Evolutionary conservation across 2,888 invertebrate genomes (phyloP), one percentile per base, ranked within the genome.

Genomic region (Piscicola geometra): DNA sequence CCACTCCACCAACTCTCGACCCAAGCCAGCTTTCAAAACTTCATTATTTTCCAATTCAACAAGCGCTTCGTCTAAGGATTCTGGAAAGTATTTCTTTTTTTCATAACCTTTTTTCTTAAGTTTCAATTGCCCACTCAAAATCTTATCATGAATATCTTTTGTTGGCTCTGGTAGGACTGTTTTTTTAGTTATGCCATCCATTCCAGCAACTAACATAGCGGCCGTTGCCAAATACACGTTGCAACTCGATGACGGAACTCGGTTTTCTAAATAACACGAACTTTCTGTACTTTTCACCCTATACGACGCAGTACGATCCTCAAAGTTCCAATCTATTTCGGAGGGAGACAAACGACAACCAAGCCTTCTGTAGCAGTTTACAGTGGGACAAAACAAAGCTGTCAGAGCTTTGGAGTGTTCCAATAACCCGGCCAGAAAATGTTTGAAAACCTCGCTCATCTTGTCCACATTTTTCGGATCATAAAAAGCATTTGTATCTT

Each of bases 331-430:
- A 47, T 76, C 64, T 50, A 70, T 74, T 67, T 52, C 47, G 70
- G 33, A n/a, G 3, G 80, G 79, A 9, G 76, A 50, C 72, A 66
- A 77, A 1, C n/a, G 15, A 1, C 47, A 30, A 41, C 76, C 56
- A 3, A 80, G 76, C 21, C 80, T 69, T 0, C 79, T 72, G 56
- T 79, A 80, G 70, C 80, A 80, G 78, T 80, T 80, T 32, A 78
- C 75, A 5, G 80, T 80, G n/a, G 80, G 80, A 30, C 74, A 75
- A 35, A 76, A 78, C 9, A 80, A 25, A n/a, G 79, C 78, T 9
- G 75, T 75, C 33, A 80, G 71, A 15, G 79, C 80, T n/a, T 64
- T 32, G 12, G 75, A 71, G 67, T 80, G 80, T 50, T 80, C 75
- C 30, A 76, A 18, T 21, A 80, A 69, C 0, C 80, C 80, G 0